Conservation (phyloP, 2,888 invertebrate genomes). For the Acheta domesticus region DNA sequence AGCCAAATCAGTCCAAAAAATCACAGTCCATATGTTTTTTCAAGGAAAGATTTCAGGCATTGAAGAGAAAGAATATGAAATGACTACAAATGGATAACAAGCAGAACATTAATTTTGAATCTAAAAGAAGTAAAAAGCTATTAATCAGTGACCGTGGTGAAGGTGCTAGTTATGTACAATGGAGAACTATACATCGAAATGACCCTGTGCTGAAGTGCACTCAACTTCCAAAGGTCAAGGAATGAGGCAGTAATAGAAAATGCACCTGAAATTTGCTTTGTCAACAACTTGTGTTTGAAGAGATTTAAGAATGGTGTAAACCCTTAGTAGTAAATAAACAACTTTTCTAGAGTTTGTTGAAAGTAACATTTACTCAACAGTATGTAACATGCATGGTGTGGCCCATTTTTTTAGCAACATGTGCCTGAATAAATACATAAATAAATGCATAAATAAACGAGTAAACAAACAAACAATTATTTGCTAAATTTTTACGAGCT, state of each 20-base stretch:
- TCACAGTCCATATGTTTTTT: too few species aligned
- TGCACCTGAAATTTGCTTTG: background rate
- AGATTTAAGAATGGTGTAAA: background rate
- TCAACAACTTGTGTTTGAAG: background rate
- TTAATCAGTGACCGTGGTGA: too few species aligned
- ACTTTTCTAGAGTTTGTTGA: too few species aligned
- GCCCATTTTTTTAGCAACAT: background rate
- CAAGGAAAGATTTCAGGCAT: too few species aligned
- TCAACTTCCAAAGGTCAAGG: background rate
- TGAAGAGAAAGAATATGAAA: too few species aligned
- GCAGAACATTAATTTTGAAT: too few species aligned
- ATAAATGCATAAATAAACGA: background rate
- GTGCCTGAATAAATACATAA: background rate
- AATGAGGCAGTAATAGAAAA: background rate
- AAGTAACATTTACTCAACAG: too few species aligned
- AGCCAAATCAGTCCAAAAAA: too few species aligned
- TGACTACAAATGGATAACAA: too few species aligned
- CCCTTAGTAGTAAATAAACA: too few species aligned
- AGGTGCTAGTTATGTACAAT: background rate
- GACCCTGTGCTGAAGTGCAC: background rate
- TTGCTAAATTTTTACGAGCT: background rate
- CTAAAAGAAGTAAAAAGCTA: too few species aligned
- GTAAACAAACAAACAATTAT: background rate
- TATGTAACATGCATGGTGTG: background rate
- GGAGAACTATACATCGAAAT: background rate